A percentile compares a stretch with the other conserved stretches of the same genome.
phyloP scores from a whole-genome alignment of 2,113 vertebrate species.

The Brachionichthys hirsutus region DNA sequence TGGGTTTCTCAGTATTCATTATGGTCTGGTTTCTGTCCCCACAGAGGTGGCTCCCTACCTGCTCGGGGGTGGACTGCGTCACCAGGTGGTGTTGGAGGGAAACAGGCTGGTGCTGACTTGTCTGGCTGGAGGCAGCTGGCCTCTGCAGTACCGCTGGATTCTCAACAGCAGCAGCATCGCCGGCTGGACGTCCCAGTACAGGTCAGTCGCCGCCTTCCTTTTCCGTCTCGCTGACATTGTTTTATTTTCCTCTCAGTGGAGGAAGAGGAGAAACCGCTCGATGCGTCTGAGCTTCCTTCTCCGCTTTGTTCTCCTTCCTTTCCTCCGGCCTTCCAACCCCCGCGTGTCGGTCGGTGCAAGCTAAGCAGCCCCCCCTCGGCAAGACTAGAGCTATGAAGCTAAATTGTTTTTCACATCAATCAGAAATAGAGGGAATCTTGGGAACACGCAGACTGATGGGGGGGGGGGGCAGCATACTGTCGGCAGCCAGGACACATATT shows the following conservation, averaged over 20 bases:
- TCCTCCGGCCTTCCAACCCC: conserved; percentile 6
- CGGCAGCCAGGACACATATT: conserved; percentile 38
- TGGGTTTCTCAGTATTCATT: too few relatives aligned
- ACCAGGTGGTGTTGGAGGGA: conserved; percentile 82
- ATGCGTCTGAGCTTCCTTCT: conserved; percentile 27
- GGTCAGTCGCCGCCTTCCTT: conserved; percentile 73
- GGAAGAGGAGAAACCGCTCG: conserved; percentile 43
- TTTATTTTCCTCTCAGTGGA: conserved; percentile 5
- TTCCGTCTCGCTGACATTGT: not conserved
- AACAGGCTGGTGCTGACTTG: conserved; percentile 93
- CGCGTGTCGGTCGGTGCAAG: conserved; percentile 6
- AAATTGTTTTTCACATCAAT: conserved; percentile 66
- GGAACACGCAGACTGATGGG: conserved; percentile 36
- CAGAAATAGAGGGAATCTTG: conserved; percentile 51
- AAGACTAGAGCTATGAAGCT: conserved; percentile 60
- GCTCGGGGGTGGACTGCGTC: conserved; percentile 41
- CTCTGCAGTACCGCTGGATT: conserved; percentile 92
- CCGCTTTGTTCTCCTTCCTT: not conserved
- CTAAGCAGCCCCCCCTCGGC: conserved; percentile 45
- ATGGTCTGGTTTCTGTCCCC: not conserved
- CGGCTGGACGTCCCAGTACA: conserved; percentile 87
- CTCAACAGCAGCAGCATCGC: conserved; percentile 84
- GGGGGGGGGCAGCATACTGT: conserved; percentile 3
- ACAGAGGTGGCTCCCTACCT: conserved; percentile 79
- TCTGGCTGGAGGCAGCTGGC: conserved; percentile 95